Evolutionary conservation across 2,888 invertebrate species (phyloP).

Genomic region (Fissipunctia ypsillon): DNA sequence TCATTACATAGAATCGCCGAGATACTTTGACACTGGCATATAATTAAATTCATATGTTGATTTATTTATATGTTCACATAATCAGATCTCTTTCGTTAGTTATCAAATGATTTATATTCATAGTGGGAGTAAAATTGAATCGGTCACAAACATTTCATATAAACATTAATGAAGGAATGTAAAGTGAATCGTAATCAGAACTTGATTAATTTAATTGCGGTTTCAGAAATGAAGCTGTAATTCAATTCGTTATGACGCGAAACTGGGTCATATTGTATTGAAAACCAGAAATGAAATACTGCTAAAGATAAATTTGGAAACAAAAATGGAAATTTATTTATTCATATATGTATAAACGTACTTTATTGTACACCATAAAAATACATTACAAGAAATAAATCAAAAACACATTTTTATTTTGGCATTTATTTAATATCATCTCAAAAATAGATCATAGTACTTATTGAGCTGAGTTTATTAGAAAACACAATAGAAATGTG

Average conservation of each 20-base stretch:
- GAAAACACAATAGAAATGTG: too few relatives aligned
- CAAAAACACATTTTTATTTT: too few relatives aligned
- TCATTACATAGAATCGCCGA: neutral
- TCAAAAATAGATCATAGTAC: too few relatives aligned
- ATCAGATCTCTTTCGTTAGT: neutral
- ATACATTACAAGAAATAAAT: too few relatives aligned
- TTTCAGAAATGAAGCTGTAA: constrained; percentile 30
- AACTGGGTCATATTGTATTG: constrained; percentile 27
- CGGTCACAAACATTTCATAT: neutral
- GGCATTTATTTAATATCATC: too few relatives aligned
- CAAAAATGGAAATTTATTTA: constrained; percentile 15
- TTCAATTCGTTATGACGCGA: constrained; percentile 22
- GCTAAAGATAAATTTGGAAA: neutral
- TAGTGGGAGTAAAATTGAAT: neutral
- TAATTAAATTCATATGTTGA: neutral
- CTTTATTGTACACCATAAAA: too few relatives aligned
- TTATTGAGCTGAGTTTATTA: too few relatives aligned
- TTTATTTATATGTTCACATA: neutral
- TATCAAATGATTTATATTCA: neutral
- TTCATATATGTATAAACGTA: too few relatives aligned
- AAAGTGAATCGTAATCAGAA: constrained; percentile 37
- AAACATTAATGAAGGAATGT: constrained; percentile 12
- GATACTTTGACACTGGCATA: neutral
- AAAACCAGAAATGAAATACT: constrained; percentile 18
- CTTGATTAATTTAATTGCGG: constrained; percentile 33